Evolutionary conservation across 2,888 invertebrate species (phyloP), one percentile per base, ranked within the genome.

Genomic region (Drosophila helvetica): DNA sequence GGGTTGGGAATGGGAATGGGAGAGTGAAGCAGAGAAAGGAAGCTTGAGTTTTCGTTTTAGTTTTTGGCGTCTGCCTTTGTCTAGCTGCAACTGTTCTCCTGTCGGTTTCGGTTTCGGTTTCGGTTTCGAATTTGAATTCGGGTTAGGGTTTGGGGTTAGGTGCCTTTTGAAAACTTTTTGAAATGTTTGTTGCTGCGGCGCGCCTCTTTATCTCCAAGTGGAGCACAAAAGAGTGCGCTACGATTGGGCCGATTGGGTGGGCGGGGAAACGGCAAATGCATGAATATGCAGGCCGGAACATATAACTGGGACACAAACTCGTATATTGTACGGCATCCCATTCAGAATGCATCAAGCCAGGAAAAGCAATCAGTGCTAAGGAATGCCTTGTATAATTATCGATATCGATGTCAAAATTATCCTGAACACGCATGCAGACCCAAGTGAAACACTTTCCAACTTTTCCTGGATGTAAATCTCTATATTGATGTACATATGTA

Each of bases 41-140:
- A 65, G 57, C 68, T 46, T 43, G 56, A 53, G 64, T 67, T 66
- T 80, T 76, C 69, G 81, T 80, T 66, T 80, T 76, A 72, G 81
- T 80, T 79, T 73, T 58, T 66, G 58, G 54, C 71, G 46, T 75
- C 67, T 70, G 81, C 75, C 67, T 85, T 74, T 86, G 81, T 87
- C 79, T 69, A 50, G 51, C 42, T 60, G 62, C 61, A 68, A 30
- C 30, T 78, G 56, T 64, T 74, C 25, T 78, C 56, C 61, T 74
- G 45, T 19, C 56, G 60, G 56, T 57, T 57, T 58, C 53, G 25
- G 25, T 3, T 68, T 73, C 52, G 60, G 56, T 57, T 46, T n/a
- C n/a, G n/a, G n/a, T n/a, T n/a, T n/a, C n/a, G n/a, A n/a, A n/a
- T n/a, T n/a, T n/a, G n/a, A n/a, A n/a, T 56, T 56, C 52, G 30